Evolutionary conservation across 2,797 vertebrate species (phyloP), one percentile per base, ranked within the genome.

Genomic region (Halcyon badia): DNA sequence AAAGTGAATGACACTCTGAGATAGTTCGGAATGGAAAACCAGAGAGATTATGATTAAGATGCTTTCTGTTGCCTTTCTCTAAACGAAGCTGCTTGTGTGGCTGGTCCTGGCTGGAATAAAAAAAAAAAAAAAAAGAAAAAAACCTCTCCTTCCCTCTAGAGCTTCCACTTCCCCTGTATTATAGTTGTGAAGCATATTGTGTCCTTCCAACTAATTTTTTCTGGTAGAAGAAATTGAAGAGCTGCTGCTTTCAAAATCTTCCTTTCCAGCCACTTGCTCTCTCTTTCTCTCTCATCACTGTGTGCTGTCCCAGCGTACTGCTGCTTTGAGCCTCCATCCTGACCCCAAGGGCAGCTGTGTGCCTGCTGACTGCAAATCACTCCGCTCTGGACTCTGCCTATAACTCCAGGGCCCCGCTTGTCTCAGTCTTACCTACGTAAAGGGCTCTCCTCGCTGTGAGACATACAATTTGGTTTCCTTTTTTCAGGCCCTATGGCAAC

Each of bases 51-150:
- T 28, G 31, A 80, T 82, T 64, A 65, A 82, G 51, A 49, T 84
- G 22, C 80, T 79, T 90, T 79, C 54, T 84, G 16, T 72, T 84
- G 30, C 42, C 25, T 89, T 82, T 80, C 42, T 87, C 78, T 56
- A 17, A 35, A 54, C 25, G 46, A 69, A 3, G 2, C 9, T 39
- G 82, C 48, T 77, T 62, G 14, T 89, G 90, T 69, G 39, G 8
- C 24, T 89, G n/a, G 10, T 51, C 19, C 56, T 82, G 21, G 30
- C 24, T 7, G 2, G 30, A 87, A 35, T 28, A 51, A 51, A 7
- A 35, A 35, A 35, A 35, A 35, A 35, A 35, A 89, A 81, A 35
- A 44, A 19, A 49, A 46, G 8, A 62, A 28, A 70, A 90, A 80
- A 39, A 0, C 25, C 24, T 33, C 2, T 69, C 3, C 26, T 51